Conservation (phyloP, 1,140 invertebrate species). For the Alviniconcha marisindica region DNA sequence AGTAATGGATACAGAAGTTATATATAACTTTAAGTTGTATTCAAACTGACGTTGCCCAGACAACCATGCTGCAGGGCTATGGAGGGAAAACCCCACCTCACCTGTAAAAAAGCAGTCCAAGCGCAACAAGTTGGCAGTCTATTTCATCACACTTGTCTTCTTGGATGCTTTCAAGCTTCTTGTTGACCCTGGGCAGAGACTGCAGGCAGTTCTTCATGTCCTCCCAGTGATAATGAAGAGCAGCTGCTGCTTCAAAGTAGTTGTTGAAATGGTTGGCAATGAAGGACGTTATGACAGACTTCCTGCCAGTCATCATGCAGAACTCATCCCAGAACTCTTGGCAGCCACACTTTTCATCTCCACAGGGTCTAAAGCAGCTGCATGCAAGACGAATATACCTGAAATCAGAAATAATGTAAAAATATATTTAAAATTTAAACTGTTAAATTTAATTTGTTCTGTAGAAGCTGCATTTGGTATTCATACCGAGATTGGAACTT, state of each 20-base stretch:
- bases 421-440: no score
- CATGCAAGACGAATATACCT: neutral
- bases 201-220: neutral
- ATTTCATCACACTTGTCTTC: neutral
- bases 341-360: neutral
- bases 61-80: no score
- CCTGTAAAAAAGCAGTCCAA: conserved; percentile 1
- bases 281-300: neutral
- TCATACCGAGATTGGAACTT: neutral
- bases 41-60: no score
- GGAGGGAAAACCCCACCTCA: no score
- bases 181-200: neutral
- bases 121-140: neutral
- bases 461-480: neutral
- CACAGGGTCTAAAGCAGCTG: neutral
- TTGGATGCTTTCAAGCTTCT: neutral
- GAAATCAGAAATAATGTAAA: no score
- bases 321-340: neutral
- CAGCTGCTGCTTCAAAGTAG: neutral
- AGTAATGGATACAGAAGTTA: no score
- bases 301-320: neutral
- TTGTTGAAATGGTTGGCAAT: neutral
- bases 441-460: neutral
- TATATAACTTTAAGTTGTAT: no score
- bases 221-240: neutral